Conservation (phyloP, 1,140 invertebrate genomes). For the Popillia japonica region DNA sequence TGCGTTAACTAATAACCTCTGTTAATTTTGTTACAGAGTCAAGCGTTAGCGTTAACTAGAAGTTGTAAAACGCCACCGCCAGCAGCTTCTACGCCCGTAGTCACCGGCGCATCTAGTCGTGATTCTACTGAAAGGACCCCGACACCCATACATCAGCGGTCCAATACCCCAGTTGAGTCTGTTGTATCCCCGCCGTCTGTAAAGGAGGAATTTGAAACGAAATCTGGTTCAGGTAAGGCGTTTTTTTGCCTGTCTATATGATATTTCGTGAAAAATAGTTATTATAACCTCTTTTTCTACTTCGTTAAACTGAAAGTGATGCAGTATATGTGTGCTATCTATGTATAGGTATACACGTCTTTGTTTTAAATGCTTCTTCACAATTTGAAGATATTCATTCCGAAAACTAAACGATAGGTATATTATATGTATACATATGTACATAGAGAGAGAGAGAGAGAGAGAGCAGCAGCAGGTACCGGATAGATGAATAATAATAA, state of each 20-base stretch:
- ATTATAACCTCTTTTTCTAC: slow-evolving; percentile 10
- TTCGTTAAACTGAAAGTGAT: neutral
- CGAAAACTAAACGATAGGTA: no score
- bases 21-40: slow-evolving; percentile 64
- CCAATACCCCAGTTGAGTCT: slow-evolving; percentile 63
- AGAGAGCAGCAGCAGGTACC: no score
- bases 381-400: no score
- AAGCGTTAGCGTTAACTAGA: slow-evolving; percentile 68
- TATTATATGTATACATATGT: no score
- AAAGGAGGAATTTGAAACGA: slow-evolving; percentile 56
- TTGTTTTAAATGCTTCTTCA: no score
- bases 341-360: no score
- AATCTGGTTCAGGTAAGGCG: slow-evolving; percentile 51
- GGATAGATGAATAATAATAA: no score
- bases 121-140: slow-evolving; percentile 63
- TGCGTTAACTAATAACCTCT: slow-evolving; percentile 8
- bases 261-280: slow-evolving; percentile 30
- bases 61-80: slow-evolving; percentile 65
- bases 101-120: slow-evolving; percentile 50
- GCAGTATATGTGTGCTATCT: no score
- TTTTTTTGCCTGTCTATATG: slow-evolving; percentile 22
- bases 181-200: slow-evolving; percentile 59
- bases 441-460: no score
- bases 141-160: slow-evolving; percentile 65
- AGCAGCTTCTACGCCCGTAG: slow-evolving; percentile 57